Percentiles rank a stretch among this genome's conserved stretches.
Conservation (phyloP, 2,888 invertebrate genomes). For the Dynastes tityus region DNA sequence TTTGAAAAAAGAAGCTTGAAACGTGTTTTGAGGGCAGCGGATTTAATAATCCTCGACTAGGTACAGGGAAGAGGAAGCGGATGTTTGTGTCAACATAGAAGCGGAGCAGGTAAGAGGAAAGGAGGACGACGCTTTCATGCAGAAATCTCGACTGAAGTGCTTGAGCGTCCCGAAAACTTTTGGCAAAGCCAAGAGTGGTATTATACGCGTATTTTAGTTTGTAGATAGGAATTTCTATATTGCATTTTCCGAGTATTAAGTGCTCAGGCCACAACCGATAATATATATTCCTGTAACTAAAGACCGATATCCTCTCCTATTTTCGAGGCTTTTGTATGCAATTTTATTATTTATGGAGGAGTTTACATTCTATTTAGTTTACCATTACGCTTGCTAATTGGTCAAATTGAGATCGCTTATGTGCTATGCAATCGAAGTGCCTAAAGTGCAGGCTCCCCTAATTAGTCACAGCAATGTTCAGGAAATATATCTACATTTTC, state of each 20-base stretch:
- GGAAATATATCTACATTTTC: not conserved
- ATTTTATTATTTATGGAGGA: not conserved
- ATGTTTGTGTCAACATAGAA: conserved; percentile 53
- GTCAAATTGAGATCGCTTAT: not conserved
- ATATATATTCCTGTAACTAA: not conserved
- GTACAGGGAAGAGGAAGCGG: conserved; percentile 43
- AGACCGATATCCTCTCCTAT: not conserved
- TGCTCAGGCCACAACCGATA: not conserved
- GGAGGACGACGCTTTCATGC: conserved; percentile 31
- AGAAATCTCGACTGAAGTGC: conserved; percentile 29
- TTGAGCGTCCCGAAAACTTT: conserved; percentile 31
- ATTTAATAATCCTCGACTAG: conserved; percentile 51
- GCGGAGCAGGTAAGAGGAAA: conserved; percentile 27
- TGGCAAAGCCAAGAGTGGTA: conserved; percentile 13
- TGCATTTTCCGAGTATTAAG: conserved; percentile 30
- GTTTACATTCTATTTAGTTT: not conserved
- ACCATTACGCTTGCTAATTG: not conserved
- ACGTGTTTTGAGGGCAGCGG: conserved; percentile 41
- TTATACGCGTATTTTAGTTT: conserved; percentile 34
- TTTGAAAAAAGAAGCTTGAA: conserved; percentile 27
- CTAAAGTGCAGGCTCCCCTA: not conserved
- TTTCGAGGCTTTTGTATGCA: not conserved
- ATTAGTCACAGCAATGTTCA: not conserved
- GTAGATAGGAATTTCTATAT: conserved; percentile 29
- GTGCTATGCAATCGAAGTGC: not conserved